phyloP scores from a whole-genome alignment of 2,888 invertebrate genomes.

The Diarsia dahlii region DNA sequence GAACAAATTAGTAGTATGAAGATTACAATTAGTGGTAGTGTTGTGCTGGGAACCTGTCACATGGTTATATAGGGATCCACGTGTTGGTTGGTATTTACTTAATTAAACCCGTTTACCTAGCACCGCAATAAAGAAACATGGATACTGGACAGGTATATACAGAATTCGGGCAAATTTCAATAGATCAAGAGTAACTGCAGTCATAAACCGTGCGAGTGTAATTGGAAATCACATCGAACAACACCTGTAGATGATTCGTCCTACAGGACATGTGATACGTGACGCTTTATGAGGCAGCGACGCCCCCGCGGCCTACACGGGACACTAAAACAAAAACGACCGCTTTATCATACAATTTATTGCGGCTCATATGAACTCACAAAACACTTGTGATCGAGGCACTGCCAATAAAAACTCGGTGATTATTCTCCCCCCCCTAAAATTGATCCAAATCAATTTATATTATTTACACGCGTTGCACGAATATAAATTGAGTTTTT shows the following conservation, averaged over 20 bases:
- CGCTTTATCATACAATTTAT: conserved; percentile 74
- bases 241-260: conserved; percentile 72
- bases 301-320: conserved; percentile 46
- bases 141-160: neutral
- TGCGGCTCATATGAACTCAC: conserved; percentile 80
- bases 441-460: conserved; percentile 81
- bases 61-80: neutral
- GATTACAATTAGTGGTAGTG: neutral
- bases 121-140: neutral
- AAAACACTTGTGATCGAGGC: conserved; percentile 75
- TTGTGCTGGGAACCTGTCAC: conserved; percentile 3
- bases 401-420: conserved; percentile 75
- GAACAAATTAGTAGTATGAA: conserved; percentile 5
- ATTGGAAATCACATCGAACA: conserved; percentile 72
- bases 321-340: conserved; percentile 74
- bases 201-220: conserved; percentile 61
- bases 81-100: neutral
- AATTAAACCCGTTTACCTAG: neutral
- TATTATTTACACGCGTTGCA: conserved; percentile 72
- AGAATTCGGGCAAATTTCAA: conserved; percentile 35
- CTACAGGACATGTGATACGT: conserved; percentile 65
- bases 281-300: conserved; percentile 74
- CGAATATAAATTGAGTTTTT: conserved; percentile 78
- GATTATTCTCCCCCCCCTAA: conserved; percentile 77
- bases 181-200: conserved; percentile 24